Conservation (phyloP, 1,140 invertebrate species). For the Drosophila arizonae region DNA sequence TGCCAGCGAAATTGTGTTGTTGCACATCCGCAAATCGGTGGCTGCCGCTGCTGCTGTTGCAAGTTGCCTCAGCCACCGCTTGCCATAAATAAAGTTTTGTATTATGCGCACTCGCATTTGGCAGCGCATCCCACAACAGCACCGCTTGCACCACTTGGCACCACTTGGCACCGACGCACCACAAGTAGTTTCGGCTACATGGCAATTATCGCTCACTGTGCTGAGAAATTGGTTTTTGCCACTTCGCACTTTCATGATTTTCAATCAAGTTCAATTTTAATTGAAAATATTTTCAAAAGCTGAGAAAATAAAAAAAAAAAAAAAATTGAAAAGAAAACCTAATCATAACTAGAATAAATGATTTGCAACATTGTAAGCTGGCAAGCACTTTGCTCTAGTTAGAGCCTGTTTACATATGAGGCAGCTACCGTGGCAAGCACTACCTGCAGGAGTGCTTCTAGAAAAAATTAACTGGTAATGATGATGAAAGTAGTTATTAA, state of each 20-base stretch:
- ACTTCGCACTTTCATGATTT: slow-evolving; percentile 81
- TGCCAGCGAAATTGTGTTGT: slow-evolving; percentile 72
- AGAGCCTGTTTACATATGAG: background rate
- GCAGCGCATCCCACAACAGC: slow-evolving; percentile 78
- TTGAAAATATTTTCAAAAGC: slow-evolving; percentile 72
- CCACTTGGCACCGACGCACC: background rate
- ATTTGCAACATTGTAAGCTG: slow-evolving; percentile 11
- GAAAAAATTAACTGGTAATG: no score
- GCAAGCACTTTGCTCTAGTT: background rate
- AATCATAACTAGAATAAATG: slow-evolving; percentile 5
- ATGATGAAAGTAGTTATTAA: background rate
- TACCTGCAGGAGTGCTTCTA: background rate
- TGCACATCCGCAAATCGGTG: slow-evolving; percentile 60
- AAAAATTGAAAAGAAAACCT: slow-evolving; percentile 4
- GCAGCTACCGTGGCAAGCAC: background rate
- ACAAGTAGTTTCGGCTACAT: slow-evolving; percentile 35
- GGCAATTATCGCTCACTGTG: slow-evolving; percentile 77
- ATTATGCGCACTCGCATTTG: slow-evolving; percentile 75
- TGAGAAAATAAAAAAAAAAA: background rate
- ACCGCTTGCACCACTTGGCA: slow-evolving; percentile 5
- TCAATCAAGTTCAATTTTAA: slow-evolving; percentile 81
- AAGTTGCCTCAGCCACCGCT: slow-evolving; percentile 61
- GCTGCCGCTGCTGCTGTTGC: slow-evolving; percentile 46
- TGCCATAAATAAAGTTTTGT: slow-evolving; percentile 77
- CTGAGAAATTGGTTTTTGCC: slow-evolving; percentile 81